These are phyloP conservation scores for Nemurella pictetii DNA, from an alignment of 2,888 invertebrate species.

Conservation along the genomic window DNA sequence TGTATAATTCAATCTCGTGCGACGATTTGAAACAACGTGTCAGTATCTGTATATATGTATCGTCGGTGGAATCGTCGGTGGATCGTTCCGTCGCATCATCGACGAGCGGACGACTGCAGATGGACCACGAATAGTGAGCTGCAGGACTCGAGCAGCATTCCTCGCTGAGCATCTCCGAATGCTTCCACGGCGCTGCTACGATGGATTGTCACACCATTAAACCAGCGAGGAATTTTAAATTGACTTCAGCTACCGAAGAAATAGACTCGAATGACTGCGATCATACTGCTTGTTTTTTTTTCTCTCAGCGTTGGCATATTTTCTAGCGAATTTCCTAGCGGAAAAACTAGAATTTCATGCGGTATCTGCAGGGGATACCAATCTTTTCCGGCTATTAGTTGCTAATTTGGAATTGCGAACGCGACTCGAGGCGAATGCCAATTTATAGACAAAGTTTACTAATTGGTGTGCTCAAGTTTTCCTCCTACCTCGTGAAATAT, in stretches of 20 bases:
- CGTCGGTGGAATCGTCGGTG: too few species aligned
- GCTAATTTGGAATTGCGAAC: background rate
- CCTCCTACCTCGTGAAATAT: background rate
- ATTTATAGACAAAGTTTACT: background rate
- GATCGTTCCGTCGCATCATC: too few species aligned
- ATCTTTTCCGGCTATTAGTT: background rate
- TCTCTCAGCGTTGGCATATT: background rate
- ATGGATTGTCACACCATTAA: conserved; percentile 7
- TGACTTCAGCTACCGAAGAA: background rate
- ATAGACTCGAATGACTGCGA: background rate
- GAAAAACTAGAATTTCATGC: background rate
- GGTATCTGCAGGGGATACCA: background rate
- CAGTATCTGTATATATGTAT: too few species aligned
- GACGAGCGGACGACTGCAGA: too few species aligned
- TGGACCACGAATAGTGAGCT: background rate
- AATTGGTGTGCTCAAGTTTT: background rate
- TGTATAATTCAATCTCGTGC: too few species aligned
- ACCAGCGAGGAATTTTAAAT: background rate
- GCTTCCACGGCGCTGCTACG: background rate
- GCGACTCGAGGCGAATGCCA: background rate
- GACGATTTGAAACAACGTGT: too few species aligned
- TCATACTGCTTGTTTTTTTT: background rate
- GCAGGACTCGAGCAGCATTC: conserved; percentile 1
- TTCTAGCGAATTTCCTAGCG: background rate
- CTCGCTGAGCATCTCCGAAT: background rate